Evolutionary conservation across 2,113 vertebrate genomes (phyloP), one percentile per base, ranked within the genome.

Genomic region (Noctilio leporinus): DNA sequence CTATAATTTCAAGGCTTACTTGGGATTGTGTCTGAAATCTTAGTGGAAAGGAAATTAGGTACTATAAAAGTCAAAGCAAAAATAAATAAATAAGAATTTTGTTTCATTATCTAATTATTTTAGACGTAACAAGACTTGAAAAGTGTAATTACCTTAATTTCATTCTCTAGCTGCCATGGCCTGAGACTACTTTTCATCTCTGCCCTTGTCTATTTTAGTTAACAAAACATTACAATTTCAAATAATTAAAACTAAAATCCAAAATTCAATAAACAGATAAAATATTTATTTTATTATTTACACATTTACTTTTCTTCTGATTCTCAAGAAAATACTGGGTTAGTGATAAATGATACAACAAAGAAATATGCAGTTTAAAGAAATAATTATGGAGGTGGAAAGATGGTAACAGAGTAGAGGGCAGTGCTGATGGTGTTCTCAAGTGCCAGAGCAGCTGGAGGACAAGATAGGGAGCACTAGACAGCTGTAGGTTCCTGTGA

Each of bases 321-420:
- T 86, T 89, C 57, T 91, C 47, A 81, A 89, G 51, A 88, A 96
- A 81, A 57, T 64, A 70, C n/a, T 86, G 38, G 24, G 38, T 91
- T 92, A 90, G 12, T 57, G 22, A 57, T 30, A n/a, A 12, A 43
- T 72, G 9, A 53, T 75, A 76, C 4, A 75, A 90, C n/a, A 96
- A 88, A 93, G 38, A 70, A 83, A 45, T 55, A 83, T 51, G 3
- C 20, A 80, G 30, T 90, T 76, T 77, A 78, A 92, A 90, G 59
- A 57, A 73, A 80, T 81, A 81, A 55, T 55, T 92, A 20, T n/a
- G n/a, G n/a, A n/a, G n/a, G n/a, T n/a, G n/a, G n/a, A n/a, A n/a
- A n/a, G n/a, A n/a, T n/a, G n/a, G n/a, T n/a, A n/a, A n/a, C n/a
- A n/a, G n/a, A n/a, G n/a, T n/a, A n/a, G n/a, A n/a, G n/a, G n/a